phyloP scores from a whole-genome alignment of 2,888 invertebrate genomes.

The Stenoptilia bipunctidactyla region DNA sequence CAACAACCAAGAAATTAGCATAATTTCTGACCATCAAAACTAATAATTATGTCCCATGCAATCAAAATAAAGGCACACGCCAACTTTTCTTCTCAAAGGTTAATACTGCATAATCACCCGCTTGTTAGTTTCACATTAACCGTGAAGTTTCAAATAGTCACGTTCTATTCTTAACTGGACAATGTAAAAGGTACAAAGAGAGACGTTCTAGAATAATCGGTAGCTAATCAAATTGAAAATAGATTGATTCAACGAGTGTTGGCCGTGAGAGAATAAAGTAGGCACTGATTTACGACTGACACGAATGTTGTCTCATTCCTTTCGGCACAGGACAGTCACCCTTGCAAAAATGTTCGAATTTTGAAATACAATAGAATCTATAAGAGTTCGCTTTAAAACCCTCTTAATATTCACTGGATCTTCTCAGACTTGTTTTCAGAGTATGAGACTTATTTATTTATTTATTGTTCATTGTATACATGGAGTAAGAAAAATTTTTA shows the following conservation, averaged over 20 bases:
- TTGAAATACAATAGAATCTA: no score
- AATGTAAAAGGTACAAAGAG: slow-evolving; percentile 32
- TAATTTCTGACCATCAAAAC: not conserved
- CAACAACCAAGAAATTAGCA: not conserved
- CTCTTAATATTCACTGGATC: no score
- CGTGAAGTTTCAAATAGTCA: slow-evolving; percentile 33
- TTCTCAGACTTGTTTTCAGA: no score
- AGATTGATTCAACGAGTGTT: slow-evolving; percentile 37
- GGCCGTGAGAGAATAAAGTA: slow-evolving; percentile 58
- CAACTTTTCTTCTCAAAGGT: slow-evolving; percentile 25
- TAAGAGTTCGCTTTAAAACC: no score
- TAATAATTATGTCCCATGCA: slow-evolving; percentile 1
- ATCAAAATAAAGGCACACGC: not conserved
- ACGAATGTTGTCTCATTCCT: slow-evolving; percentile 43
- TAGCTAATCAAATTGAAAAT: slow-evolving; percentile 49
- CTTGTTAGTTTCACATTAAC: slow-evolving; percentile 39
- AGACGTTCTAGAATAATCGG: slow-evolving; percentile 24
- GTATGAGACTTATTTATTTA: no score
- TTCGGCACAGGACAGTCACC: no score
- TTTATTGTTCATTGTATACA: no score
- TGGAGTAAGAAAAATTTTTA: no score
- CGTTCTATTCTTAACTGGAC: slow-evolving; percentile 19
- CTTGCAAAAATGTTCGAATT: no score
- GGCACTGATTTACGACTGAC: slow-evolving; percentile 57
- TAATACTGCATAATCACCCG: slow-evolving; percentile 36